Evolutionary conservation across 2,113 vertebrate species (phyloP).

Genomic region (Protobothrops mucrosquamatus): DNA sequence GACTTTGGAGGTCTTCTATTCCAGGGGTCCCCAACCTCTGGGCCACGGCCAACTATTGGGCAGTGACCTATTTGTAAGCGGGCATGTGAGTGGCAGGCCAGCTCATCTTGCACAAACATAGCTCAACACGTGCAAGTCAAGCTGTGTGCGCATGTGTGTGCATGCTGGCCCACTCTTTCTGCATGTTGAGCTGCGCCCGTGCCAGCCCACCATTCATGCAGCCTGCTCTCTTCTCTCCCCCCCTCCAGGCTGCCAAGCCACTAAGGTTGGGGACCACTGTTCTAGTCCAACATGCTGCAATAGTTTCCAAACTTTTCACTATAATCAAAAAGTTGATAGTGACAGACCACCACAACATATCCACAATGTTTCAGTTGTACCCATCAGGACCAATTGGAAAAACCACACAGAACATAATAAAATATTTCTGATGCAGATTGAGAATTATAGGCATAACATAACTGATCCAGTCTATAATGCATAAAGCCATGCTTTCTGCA

Average conservation of each 20-base stretch:
- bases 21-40: no score
- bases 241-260: not conserved
- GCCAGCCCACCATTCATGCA: not conserved
- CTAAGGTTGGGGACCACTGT: not conserved
- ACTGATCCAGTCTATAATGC: not conserved
- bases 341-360: not conserved
- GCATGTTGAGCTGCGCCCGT: not conserved
- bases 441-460: not conserved
- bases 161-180: accelerated
- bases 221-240: not conserved
- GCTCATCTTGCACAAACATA: not conserved
- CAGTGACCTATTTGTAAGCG: not conserved
- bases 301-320: not conserved
- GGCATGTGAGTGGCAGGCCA: not conserved
- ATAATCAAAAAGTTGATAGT: not conserved
- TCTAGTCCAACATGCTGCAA: not conserved
- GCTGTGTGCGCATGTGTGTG: not conserved
- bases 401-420: not conserved
- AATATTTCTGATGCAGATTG: not conserved
- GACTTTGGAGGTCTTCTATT: not conserved
- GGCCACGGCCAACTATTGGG: no score
- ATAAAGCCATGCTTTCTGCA: no score
- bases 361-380: not conserved
- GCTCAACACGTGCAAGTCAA: not conserved
- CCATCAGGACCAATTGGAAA: not conserved